A percentile compares a stretch with the other conserved stretches of the same genome.
These are phyloP conservation scores for Cryptotis parvus DNA, from an alignment of 2,113 vertebrate genomes.

Conservation along the genomic window DNA sequence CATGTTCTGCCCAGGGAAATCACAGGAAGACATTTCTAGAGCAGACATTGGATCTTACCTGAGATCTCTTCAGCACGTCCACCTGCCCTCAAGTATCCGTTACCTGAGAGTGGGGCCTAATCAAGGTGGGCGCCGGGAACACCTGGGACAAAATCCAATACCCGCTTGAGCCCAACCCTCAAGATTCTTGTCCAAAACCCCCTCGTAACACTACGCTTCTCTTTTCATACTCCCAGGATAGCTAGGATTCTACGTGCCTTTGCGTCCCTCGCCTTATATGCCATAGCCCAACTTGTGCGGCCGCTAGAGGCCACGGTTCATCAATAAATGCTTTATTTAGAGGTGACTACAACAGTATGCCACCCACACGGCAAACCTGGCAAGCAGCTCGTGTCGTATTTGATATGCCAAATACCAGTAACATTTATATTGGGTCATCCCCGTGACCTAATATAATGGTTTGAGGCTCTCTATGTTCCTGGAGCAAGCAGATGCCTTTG, in stretches of 20 bases:
- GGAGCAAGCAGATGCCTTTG: too few species aligned
- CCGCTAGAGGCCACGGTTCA: too few species aligned
- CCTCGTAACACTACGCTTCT: neutral
- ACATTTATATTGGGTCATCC: too few species aligned
- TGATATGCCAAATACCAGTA: too few species aligned
- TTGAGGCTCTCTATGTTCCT: too few species aligned
- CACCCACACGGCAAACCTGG: too few species aligned
- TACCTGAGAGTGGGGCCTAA: neutral
- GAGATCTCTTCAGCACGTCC: conserved; percentile 20
- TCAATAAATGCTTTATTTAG: too few species aligned
- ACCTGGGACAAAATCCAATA: conserved; percentile 39
- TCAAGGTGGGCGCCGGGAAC: neutral
- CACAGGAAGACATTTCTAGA: neutral
- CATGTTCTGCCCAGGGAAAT: conserved; percentile 27
- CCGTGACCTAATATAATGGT: too few species aligned
- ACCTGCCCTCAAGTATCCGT: neutral
- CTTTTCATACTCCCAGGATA: neutral
- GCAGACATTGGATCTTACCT: conserved; percentile 45
- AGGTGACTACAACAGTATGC: too few species aligned
- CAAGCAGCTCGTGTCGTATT: too few species aligned
- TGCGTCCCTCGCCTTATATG: too few species aligned
- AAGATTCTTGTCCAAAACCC: neutral
- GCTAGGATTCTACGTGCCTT: neutral
- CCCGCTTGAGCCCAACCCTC: neutral
- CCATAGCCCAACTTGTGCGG: too few species aligned